Evolutionary conservation across 1,140 invertebrate genomes (phyloP).

Genomic region (Latrodectus geometricus): DNA sequence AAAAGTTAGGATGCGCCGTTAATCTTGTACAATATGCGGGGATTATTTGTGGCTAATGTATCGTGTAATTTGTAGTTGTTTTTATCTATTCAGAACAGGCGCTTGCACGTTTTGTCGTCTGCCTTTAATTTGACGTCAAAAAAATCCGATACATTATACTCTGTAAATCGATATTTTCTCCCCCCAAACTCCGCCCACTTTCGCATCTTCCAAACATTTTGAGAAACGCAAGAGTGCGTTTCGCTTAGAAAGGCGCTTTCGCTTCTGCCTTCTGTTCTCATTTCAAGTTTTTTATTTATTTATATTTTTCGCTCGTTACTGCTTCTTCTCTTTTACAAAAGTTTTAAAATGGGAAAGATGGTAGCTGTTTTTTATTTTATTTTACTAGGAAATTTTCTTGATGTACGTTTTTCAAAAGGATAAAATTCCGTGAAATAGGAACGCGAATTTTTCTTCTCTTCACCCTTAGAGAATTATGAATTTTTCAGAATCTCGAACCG

Average conservation of each 20-base stretch:
- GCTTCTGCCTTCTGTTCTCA: background rate
- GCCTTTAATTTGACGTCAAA: slow-evolving; percentile 59
- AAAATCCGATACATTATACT: slow-evolving; percentile 60
- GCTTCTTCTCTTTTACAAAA: slow-evolving; percentile 23
- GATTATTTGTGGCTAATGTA: slow-evolving; percentile 53
- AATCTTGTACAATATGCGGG: slow-evolving; percentile 24
- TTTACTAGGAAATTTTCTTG: background rate
- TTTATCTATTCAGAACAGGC: slow-evolving; percentile 53
- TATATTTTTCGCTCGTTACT: slow-evolving; percentile 53
- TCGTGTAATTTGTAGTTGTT: slow-evolving; percentile 60
- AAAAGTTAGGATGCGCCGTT: slow-evolving; percentile 13
- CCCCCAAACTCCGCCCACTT: slow-evolving; percentile 33
- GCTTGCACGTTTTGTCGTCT: slow-evolving; percentile 25
- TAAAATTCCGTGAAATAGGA: slow-evolving; percentile 35
- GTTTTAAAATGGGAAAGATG: slow-evolving; percentile 43
- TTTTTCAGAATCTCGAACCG: slow-evolving; percentile 3
- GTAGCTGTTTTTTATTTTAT: slow-evolving; percentile 13
- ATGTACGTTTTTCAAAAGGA: background rate
- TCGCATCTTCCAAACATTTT: slow-evolving; percentile 59
- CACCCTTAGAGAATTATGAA: slow-evolving; percentile 1
- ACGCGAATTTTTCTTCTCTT: slow-evolving; percentile 24
- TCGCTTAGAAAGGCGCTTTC: slow-evolving; percentile 38
- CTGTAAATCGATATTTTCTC: slow-evolving; percentile 44
- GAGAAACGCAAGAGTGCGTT: slow-evolving; percentile 42
- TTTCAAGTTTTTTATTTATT: slow-evolving; percentile 19